Evolutionary conservation across 2,797 vertebrate species (phyloP), one percentile per base, ranked within the genome.

Genomic region (Schizothorax lantsangensis): DNA sequence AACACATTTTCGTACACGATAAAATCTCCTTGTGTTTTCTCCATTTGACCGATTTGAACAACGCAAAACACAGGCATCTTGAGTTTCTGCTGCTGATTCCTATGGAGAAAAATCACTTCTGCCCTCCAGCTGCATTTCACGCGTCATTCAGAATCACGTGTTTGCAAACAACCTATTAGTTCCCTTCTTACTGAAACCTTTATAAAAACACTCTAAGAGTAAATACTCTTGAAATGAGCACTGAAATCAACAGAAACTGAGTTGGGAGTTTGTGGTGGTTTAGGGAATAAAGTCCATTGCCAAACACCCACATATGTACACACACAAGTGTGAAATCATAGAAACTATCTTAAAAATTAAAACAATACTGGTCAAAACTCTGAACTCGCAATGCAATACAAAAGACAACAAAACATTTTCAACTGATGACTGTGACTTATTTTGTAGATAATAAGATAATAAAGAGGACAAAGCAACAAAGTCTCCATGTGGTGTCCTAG

Each of bases 211-310:
- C 30, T n/a, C n/a, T n/a, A n/a, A 52, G n/a, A 75, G 26, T 8
- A 57, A 57, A 57, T 54, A 23, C 19, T 72, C 36, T 21, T 33
- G 9, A 33, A 33, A 52, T 75, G 15, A 33, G 47, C 26, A 52
- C 47, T 54, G 30, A 75, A 75, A 33, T 75, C 45, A 75, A 52
- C 73, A 75, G 17, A 52, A 75, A 52, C 23, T 8, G 15, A 52
- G 26, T 33, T 47, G 23, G 40, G 43, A 2, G 40, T 73, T 17
- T 45, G 6, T 26, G 6, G 0, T 45, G 72, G 14, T 49, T 74
- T 23, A 49, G 43, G 43, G 72, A 74, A 49, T 77, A 77, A 77
- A 77, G 47, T 77, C 47, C 74, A 54, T 36, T 36, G 17, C 73
- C 45, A 75, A 54, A 77, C 74, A 77, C 30, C 30, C 47, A 54